These are phyloP conservation scores for Phytoseiulus persimilis DNA, from an alignment of 2,888 invertebrate species.

Conservation along the genomic window DNA sequence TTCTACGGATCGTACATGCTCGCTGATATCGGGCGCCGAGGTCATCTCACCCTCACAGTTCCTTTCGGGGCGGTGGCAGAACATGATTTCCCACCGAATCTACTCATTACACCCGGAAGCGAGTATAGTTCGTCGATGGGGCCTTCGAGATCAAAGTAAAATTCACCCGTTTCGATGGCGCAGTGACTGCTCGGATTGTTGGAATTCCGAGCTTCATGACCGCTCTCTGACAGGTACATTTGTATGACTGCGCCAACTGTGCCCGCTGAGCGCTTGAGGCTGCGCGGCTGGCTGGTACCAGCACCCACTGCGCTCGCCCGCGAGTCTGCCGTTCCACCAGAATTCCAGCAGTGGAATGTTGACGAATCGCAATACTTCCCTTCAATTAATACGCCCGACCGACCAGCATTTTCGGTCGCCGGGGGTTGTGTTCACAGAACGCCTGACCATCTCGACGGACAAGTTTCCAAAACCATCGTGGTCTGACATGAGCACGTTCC, in stretches of 20 bases:
- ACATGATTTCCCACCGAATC: neutral
- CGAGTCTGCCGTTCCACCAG: neutral
- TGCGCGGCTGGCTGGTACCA: neutral
- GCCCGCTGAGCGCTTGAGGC: neutral
- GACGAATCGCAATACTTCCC: neutral
- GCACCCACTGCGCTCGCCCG: no score
- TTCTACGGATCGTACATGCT: no score
- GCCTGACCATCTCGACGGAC: neutral
- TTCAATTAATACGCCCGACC: neutral
- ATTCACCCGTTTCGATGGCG: neutral
- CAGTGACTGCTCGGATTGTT: neutral
- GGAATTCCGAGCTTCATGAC: neutral
- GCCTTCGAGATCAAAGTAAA: neutral
- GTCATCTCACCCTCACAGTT: no score
- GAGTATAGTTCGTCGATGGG: neutral
- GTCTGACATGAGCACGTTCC: neutral
- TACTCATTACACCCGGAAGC: no score
- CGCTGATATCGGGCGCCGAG: no score
- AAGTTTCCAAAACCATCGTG: neutral
- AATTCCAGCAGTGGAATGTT: neutral
- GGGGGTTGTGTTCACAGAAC: neutral
- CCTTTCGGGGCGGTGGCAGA: no score
- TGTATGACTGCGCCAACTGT: neutral
- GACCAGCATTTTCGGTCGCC: neutral
- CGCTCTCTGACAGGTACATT: neutral